A percentile compares a stretch with the other conserved stretches of the same genome.
These are phyloP conservation scores for Nipponacmea schrenckii DNA, from an alignment of 2,888 invertebrate genomes.

Conservation along the genomic window DNA sequence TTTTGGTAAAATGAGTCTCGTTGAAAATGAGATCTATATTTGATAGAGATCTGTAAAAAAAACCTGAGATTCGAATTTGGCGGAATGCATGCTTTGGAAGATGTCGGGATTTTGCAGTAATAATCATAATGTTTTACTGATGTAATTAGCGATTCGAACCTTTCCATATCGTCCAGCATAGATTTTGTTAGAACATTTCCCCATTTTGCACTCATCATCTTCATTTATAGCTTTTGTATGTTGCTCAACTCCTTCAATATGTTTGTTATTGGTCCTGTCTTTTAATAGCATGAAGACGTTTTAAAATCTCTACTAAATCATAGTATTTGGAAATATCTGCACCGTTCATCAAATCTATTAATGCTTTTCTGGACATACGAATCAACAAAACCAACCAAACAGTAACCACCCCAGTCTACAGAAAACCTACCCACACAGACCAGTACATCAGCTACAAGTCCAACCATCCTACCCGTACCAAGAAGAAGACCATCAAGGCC, in stretches of 20 bases:
- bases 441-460: too few relatives aligned
- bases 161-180: conserved; percentile 41
- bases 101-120: conserved; percentile 24
- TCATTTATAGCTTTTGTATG: conserved; percentile 17
- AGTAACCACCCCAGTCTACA: too few relatives aligned
- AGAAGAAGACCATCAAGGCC: too few relatives aligned
- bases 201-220: conserved; percentile 35
- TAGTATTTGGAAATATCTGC: too few relatives aligned
- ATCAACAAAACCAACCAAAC: too few relatives aligned
- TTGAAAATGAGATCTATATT: conserved; percentile 40
- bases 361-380: too few relatives aligned
- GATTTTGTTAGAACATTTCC: conserved; percentile 50
- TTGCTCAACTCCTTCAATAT: too few relatives aligned
- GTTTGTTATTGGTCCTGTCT: conserved; percentile 30
- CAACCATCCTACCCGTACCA: too few relatives aligned
- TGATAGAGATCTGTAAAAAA: conserved; percentile 48
- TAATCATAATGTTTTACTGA: conserved; percentile 29
- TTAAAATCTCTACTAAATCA: too few relatives aligned
- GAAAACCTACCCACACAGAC: too few relatives aligned
- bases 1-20: conserved; percentile 45
- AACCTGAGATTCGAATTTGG: conserved; percentile 43
- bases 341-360: too few relatives aligned
- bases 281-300: too few relatives aligned
- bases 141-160: conserved; percentile 40
- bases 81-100: conserved; percentile 26